phyloP scores from a whole-genome alignment of 2,113 vertebrate genomes.

The Psammodynastes pulverulentus region DNA sequence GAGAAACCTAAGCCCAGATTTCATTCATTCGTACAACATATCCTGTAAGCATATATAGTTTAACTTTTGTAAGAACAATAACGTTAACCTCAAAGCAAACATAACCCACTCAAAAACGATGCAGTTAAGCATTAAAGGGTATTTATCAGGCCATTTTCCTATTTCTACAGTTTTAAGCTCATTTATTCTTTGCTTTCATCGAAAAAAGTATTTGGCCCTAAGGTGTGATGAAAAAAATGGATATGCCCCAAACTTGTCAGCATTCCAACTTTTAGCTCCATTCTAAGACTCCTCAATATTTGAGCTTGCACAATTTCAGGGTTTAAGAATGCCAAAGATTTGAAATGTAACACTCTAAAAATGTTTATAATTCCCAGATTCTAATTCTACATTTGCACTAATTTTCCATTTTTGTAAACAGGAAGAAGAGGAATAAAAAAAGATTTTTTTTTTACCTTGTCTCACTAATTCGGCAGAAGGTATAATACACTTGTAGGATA shows the following conservation, averaged over 20 bases:
- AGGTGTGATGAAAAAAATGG: neutral
- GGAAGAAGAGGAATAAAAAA: neutral
- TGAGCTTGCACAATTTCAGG: neutral
- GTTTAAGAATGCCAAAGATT: neutral
- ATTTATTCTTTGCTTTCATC: neutral
- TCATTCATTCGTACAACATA: neutral
- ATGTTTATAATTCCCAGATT: neutral
- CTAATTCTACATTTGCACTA: neutral
- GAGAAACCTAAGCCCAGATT: neutral
- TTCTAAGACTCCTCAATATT: neutral
- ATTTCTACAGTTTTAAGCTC: neutral
- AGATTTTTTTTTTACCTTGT: constrained; percentile 78
- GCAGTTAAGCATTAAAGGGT: neutral
- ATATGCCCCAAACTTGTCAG: too few relatives aligned
- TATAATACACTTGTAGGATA: constrained; percentile 85
- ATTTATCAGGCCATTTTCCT: neutral
- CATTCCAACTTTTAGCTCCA: neutral
- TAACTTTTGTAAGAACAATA: neutral
- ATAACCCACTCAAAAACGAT: neutral
- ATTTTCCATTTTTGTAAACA: accelerated
- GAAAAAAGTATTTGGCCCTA: neutral
- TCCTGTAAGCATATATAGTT: neutral
- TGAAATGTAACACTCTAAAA: neutral
- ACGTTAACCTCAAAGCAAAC: neutral
- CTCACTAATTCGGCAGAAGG: constrained; percentile 76